Base-by-base conservation (phyloP, 1,140 invertebrate genomes). In the Melanaphis sacchari region DNA sequence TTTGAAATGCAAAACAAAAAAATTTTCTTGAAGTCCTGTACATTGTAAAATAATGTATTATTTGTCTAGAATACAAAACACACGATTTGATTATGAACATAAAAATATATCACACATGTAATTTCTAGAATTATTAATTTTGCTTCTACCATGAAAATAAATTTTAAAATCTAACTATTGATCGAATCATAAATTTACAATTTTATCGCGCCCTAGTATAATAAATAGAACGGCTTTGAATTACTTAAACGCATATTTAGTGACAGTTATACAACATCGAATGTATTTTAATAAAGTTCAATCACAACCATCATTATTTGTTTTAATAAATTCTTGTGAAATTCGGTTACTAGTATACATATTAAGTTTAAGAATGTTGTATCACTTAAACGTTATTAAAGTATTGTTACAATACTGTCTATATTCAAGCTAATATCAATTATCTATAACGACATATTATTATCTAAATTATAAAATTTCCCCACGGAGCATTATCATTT, bases 161-260 rank as follows among this genome's bases (percentile, higher is more conserved):
- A 18, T 76, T 76, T 36, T n/a, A 76, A 36, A 76, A 49, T 49
- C 18, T n/a, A 15, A 76, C 59, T 18, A n/a, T 3, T 18, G 46
- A n/a, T 76, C 15, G 11, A n/a, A 76, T n/a, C 15, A n/a, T n/a
- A n/a, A 11, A n/a, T 66, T 66, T 66, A 66, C 54, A 31, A 31
- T 31, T 3, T 0, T 4, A 11, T n/a, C 31, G 4, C 15, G 18
- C 0, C 7, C 6, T 24, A 24, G 0, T n/a, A 76, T 6, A 18
- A 76, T n/a, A n/a, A 76, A 38, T 21, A 40, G 36, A 11, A 2
- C 36, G 36, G 22, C 36, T 36, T 82, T 82, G 2, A 40, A 21
- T 21, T 38, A 82, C 21, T 22, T 38, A 38, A 38, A 38, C 21
- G 2, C 81, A 81, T n/a, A n/a, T 81, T 81, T 81, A 0, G n/a